Conservation (phyloP, 2,113 vertebrate genomes). For the Prochilodus magdalenae region DNA sequence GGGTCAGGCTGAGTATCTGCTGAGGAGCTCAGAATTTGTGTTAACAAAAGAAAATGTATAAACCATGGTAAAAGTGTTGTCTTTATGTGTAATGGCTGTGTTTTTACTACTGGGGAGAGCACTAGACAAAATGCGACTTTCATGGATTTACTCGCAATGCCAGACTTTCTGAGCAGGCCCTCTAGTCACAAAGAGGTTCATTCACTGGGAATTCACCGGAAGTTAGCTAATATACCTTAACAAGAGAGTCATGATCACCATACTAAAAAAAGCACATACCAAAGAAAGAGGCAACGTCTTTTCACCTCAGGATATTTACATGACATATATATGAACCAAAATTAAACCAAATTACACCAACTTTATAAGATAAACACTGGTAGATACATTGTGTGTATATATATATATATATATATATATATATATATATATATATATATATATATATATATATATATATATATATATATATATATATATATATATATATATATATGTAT, state of each 20-base stretch:
- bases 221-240: background rate
- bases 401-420: too few relatives aligned
- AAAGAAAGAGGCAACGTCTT: constrained; percentile 1
- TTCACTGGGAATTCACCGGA: background rate
- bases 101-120: background rate
- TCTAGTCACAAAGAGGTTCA: background rate
- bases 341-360: too few relatives aligned
- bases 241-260: background rate
- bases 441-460: too few relatives aligned
- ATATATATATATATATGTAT: too few relatives aligned
- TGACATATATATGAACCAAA: background rate
- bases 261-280: background rate
- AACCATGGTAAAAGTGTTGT: background rate
- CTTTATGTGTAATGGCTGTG: too few relatives aligned
- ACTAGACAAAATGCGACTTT: background rate
- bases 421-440: too few relatives aligned
- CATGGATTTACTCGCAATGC: background rate
- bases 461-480: too few relatives aligned
- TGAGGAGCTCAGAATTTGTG: background rate
- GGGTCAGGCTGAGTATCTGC: background rate
- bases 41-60: background rate
- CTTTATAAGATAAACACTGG: background rate
- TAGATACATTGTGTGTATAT: too few relatives aligned
- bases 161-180: background rate
- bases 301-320: background rate